These are phyloP conservation scores for Podiceps cristatus DNA, from an alignment of 2,113 vertebrate species.

Conservation along the genomic window DNA sequence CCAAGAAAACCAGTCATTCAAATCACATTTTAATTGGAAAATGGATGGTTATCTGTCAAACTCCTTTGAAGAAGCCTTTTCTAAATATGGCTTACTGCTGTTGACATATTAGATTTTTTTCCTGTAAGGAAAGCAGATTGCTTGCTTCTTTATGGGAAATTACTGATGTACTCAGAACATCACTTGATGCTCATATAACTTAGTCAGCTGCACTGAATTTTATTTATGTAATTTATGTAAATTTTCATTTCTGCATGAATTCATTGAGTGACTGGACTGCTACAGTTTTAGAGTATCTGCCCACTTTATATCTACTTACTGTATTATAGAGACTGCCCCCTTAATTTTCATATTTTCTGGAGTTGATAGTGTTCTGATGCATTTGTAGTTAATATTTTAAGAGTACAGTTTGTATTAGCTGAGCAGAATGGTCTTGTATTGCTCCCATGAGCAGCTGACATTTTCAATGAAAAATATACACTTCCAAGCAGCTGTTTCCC, in stretches of 20 bases:
- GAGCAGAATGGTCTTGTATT: not conserved
- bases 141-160: not conserved
- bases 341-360: not conserved
- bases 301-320: not conserved
- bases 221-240: not conserved
- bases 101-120: not conserved
- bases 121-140: not conserved
- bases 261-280: not conserved
- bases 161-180: not conserved
- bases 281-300: not conserved
- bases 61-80: not conserved
- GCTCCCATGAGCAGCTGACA: not conserved
- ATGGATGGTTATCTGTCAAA: not conserved
- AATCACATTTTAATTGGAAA: not conserved
- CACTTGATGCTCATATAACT: not conserved
- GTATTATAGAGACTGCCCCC: not conserved
- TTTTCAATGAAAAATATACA: not conserved
- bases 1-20: not conserved
- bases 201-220: not conserved
- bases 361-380: not conserved
- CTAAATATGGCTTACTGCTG: not conserved
- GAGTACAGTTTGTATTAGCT: not conserved
- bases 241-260: not conserved
- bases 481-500: not conserved
- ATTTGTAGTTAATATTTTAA: not conserved